phyloP scores from a whole-genome alignment of 2,888 invertebrate genomes.

The Archips xylosteana region DNA sequence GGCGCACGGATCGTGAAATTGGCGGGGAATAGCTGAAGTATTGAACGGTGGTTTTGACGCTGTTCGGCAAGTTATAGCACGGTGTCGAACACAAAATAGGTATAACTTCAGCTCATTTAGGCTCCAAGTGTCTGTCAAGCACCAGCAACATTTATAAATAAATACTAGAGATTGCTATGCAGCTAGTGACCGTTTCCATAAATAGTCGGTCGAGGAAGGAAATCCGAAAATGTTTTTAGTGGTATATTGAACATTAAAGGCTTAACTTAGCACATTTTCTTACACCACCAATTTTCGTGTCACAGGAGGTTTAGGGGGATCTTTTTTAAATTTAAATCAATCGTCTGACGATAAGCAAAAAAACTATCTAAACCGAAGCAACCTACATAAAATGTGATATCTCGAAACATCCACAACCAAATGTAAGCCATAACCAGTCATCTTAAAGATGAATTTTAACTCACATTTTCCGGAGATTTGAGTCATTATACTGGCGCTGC shows the following conservation, averaged over 20 bases:
- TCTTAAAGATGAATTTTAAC: neutral
- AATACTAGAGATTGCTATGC: no score
- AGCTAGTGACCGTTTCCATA: no score
- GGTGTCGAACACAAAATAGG: neutral
- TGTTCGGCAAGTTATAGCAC: neutral
- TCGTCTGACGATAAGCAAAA: neutral
- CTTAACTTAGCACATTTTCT: no score
- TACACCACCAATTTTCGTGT: no score
- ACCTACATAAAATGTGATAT: no score
- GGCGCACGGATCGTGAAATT: slow-evolving; percentile 13
- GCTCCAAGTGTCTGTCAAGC: no score
- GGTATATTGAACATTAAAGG: no score
- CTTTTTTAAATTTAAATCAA: neutral
- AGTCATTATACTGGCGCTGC: neutral
- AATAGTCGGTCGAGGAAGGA: no score
- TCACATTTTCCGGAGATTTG: neutral
- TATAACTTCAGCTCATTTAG: no score
- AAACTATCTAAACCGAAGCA: neutral
- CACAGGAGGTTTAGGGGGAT: no score
- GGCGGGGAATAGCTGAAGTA: neutral
- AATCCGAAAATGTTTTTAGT: no score
- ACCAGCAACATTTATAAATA: no score
- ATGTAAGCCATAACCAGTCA: neutral
- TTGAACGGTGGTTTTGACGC: neutral
- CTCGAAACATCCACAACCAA: neutral